These are phyloP conservation scores for Ophion ellenae DNA, from an alignment of 2,888 invertebrate genomes.

Conservation along the genomic window DNA sequence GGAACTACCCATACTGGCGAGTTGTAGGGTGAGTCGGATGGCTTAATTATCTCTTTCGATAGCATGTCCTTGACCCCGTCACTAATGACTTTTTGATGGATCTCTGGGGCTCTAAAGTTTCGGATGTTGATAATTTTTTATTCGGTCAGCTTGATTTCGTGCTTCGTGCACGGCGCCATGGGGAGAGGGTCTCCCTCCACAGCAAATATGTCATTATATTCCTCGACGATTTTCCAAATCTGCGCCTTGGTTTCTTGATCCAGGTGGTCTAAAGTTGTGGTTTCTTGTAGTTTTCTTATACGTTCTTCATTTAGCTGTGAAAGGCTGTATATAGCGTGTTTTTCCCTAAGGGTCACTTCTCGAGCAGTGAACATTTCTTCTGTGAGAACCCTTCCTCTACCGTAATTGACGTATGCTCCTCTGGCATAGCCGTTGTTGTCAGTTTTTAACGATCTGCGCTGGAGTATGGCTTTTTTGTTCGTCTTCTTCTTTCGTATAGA, in stretches of 20 bases:
- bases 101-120: conserved; percentile 25
- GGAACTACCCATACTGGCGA: conserved; percentile 51
- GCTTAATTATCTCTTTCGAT: conserved; percentile 31
- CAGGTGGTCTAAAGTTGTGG: conserved; percentile 19
- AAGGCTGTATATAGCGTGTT: conserved; percentile 8
- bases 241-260: conserved; percentile 5
- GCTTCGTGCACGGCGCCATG: conserved; percentile 32
- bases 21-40: conserved; percentile 37
- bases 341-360: conserved; percentile 12
- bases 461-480: too few relatives aligned
- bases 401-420: conserved; percentile 20
- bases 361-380: background rate
- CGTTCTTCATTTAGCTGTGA: background rate
- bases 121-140: conserved; percentile 30
- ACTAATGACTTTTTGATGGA: conserved; percentile 31
- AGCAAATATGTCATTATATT: conserved; percentile 29
- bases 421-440: background rate
- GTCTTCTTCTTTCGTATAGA: conserved; percentile 3
- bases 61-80: conserved; percentile 32
- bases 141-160: conserved; percentile 30
- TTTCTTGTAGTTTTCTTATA: conserved; percentile 7
- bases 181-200: conserved; percentile 35
- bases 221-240: conserved; percentile 32
- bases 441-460: background rate
- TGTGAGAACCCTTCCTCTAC: background rate